phyloP scores from a whole-genome alignment of 2,797 vertebrate species.

The Protosalanx chinensis region DNA sequence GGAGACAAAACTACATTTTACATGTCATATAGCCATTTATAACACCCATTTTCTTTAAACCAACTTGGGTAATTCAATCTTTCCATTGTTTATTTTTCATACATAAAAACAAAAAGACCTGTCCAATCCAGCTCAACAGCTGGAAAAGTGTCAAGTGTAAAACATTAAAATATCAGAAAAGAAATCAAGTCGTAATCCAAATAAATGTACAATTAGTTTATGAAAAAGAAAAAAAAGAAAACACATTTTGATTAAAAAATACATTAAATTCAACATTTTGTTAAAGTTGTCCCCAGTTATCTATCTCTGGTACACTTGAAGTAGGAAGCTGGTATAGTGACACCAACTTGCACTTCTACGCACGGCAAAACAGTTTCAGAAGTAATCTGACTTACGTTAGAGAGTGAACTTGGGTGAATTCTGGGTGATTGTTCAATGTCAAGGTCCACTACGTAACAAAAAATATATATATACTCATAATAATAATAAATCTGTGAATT shows the following conservation, averaged over 20 bases:
- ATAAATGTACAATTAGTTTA: conserved; percentile 18
- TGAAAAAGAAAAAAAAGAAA: conserved; percentile 20
- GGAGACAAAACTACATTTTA: not conserved
- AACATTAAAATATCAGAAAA: conserved; percentile 35
- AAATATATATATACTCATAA: no score
- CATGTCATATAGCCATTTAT: not conserved
- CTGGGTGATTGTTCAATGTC: not conserved
- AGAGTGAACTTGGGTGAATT: not conserved
- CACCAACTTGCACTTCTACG: not conserved
- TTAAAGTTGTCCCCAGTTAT: not conserved
- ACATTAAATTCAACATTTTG: no score
- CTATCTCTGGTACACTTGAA: not conserved
- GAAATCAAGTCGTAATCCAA: conserved; percentile 30
- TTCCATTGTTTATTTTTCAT: conserved; percentile 36
- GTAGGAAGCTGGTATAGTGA: not conserved
- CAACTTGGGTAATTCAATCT: no score
- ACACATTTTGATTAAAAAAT: conserved; percentile 12
- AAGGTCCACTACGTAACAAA: not conserved
- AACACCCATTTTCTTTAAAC: no score
- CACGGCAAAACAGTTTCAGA: not conserved
- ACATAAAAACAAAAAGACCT: conserved; percentile 49
- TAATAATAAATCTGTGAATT: not conserved
- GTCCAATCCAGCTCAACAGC: conserved; percentile 52
- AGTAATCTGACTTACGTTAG: not conserved
- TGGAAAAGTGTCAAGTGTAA: conserved; percentile 16